Conservation (phyloP, 1,140 invertebrate species). For the Acromyrmex echinatior region DNA sequence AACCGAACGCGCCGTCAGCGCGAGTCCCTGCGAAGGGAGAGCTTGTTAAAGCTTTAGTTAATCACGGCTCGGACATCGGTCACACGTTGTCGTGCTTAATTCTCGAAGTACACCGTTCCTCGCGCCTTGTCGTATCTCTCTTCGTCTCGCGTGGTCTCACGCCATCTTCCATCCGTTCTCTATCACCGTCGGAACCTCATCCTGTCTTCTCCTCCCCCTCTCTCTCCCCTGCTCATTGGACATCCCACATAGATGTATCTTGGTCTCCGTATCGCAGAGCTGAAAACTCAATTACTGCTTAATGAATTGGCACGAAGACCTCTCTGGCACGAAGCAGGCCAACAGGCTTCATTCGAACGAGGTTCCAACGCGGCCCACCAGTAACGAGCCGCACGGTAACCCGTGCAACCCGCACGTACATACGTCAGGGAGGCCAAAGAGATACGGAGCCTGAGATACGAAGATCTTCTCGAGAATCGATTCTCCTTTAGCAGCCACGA, state of each 20-base stretch:
- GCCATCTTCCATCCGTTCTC: conserved; percentile 63
- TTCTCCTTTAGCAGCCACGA: conserved; percentile 62
- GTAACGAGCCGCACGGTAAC: conserved; percentile 81
- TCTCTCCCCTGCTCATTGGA: conserved; percentile 57
- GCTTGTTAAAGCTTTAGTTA: conserved; percentile 85
- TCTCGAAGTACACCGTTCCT: conserved; percentile 76
- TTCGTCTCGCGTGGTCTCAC: conserved; percentile 53
- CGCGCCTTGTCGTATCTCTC: conserved; percentile 39
- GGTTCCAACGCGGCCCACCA: conserved; percentile 51
- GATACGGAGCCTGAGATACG: conserved; percentile 72
- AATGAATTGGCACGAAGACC: conserved; percentile 82
- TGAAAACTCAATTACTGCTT: conserved; percentile 86
- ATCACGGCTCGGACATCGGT: conserved; percentile 83
- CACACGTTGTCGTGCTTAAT: conserved; percentile 84
- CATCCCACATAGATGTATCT: conserved; percentile 82
- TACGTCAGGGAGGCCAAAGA: conserved; percentile 28
- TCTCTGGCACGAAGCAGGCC: conserved; percentile 39
- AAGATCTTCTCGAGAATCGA: conserved; percentile 72
- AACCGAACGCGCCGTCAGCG: conserved; percentile 30
- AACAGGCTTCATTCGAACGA: conserved; percentile 42
- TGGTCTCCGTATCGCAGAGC: conserved; percentile 81
- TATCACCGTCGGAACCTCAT: conserved; percentile 51
- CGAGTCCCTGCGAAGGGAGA: conserved; percentile 38
- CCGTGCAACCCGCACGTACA: conserved; percentile 56
- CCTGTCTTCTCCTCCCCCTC: conserved; percentile 50